Base-by-base conservation (phyloP, 2,797 vertebrate genomes). In the Falco biarmicus region DNA sequence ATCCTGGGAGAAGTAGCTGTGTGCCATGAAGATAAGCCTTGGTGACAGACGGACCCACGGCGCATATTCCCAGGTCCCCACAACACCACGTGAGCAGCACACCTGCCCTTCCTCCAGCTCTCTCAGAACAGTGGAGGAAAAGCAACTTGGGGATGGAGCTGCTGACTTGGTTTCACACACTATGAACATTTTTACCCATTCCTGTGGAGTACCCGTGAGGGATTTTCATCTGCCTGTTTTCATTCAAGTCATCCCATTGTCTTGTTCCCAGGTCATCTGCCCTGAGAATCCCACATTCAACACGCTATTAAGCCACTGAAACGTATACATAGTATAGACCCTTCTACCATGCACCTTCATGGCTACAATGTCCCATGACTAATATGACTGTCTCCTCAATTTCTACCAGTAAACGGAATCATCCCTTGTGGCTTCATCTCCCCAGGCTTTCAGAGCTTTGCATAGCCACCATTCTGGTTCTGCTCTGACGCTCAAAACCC, bases 21-120 rank as follows among this genome's bases (percentile, higher is more conserved):
- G 94, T 6, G 4, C 63, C 29, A 24, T 89, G 56, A 96, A 92
- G 91, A 82, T 94, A 97, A 94, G 86, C 51, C 31, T 48, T 95
- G 1, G 0, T 37, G 92, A 93, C 88, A 96, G 95, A 90, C 73
- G 25, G n/a, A 95, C 53, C 22, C 41, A 89, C 5, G 8, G 91
- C 15, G 15, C 39, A 0, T 43, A 66, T 29, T 93, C 91, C 91
- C 84, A 37, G 60, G 63, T 22, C 8, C 63, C 85, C 66, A 48
- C 43, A 91, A 43, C 0, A 24, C 76, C 94, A 91, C 2, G 2
- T 70, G 90, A 91, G 1, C 5, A 94, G 43, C 37, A 41, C 45
- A 34, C 6, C 65, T 79, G 59, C 56, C 54, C 63, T 89, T 94
- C 68, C 77, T 64, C 57, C 45, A 84, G 80, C 48, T 70, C 63